phyloP scores from a whole-genome alignment of 2,113 vertebrate species.

The Carettochelys insculpta region DNA sequence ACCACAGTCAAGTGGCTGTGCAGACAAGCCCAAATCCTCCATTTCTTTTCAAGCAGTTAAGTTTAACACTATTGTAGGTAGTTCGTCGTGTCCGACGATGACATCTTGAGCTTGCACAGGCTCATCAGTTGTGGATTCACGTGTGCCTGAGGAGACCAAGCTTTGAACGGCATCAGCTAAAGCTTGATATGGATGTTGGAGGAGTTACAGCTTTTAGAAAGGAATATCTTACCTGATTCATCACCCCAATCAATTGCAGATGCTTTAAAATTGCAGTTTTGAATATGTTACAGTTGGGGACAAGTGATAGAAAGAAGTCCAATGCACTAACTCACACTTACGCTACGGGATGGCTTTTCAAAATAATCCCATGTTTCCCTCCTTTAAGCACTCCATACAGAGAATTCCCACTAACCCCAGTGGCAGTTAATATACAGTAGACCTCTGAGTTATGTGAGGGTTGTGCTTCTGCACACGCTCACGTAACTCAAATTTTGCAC shows the following conservation, averaged over 20 bases:
- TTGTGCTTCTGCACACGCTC: too few relatives aligned
- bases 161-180: neutral
- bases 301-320: neutral
- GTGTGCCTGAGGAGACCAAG: too few relatives aligned
- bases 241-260: constrained; percentile 19
- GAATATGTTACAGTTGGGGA: constrained; percentile 37
- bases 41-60: constrained; percentile 7
- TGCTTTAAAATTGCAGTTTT: constrained; percentile 37
- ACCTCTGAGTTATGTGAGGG: too few relatives aligned
- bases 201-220: constrained; percentile 21
- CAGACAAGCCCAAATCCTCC: neutral
- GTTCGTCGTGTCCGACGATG: too few relatives aligned
- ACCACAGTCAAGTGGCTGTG: too few relatives aligned
- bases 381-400: neutral
- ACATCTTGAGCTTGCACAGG: too few relatives aligned
- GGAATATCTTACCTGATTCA: constrained; percentile 33
- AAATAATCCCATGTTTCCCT: neutral
- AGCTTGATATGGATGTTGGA: neutral
- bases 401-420: neutral
- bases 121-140: too few relatives aligned
- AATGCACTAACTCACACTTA: constrained; percentile 24
- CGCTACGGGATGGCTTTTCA: neutral
- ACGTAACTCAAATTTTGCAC: too few relatives aligned
- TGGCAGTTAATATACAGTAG: fast-evolving
- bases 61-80: too few relatives aligned